These are phyloP conservation scores for Yoshiicerus persimilis DNA, from an alignment of 1,140 invertebrate genomes.

Conservation along the genomic window DNA sequence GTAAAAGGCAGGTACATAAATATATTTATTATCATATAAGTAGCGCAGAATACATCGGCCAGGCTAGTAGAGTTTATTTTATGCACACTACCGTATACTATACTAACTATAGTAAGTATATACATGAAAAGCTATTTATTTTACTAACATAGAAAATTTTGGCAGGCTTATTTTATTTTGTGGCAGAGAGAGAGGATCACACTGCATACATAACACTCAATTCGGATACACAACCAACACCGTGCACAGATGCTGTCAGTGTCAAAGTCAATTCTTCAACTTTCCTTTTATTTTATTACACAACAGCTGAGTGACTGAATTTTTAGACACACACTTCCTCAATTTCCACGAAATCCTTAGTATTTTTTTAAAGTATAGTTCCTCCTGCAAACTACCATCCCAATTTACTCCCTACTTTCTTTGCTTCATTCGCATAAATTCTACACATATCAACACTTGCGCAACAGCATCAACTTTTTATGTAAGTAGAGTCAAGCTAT, in stretches of 20 bases:
- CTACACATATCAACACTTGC: too few relatives aligned
- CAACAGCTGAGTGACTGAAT: background rate
- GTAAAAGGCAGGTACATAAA: background rate
- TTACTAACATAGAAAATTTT: background rate
- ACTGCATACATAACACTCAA: background rate
- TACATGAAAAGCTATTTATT: background rate
- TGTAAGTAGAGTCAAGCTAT: too few relatives aligned
- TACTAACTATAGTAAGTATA: background rate
- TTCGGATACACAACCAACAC: background rate
- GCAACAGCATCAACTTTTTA: too few relatives aligned
- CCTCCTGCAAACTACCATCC: background rate
- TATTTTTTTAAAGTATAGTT: background rate
- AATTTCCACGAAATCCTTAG: background rate
- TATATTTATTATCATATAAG: background rate
- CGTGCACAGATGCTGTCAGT: background rate
- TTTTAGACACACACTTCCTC: background rate
- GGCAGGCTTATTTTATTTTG: background rate
- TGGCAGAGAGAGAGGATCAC: background rate
- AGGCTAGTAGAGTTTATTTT: background rate
- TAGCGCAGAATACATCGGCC: background rate
- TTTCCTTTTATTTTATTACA: background rate
- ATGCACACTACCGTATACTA: background rate
- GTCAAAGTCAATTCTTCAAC: background rate
- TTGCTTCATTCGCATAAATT: background rate
- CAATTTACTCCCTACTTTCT: background rate